phyloP scores from a whole-genome alignment of 2,888 invertebrate genomes.

The Amphipoea lucens region DNA sequence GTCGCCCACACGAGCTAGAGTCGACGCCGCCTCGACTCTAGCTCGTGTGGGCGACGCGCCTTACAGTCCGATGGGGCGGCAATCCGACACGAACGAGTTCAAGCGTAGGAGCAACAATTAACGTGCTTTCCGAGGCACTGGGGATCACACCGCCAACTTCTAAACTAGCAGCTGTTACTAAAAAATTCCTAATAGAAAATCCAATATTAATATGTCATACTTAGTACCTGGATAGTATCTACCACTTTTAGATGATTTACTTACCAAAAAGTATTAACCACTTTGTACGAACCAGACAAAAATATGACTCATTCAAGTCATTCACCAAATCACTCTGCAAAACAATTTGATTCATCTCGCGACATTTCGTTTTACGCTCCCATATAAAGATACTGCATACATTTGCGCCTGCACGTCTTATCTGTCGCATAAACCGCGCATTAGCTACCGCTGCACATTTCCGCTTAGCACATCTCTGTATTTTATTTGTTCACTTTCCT shows the following conservation, averaged over 20 bases:
- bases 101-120: too few species aligned
- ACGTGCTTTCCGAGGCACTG: too few species aligned
- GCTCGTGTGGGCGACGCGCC: too few species aligned
- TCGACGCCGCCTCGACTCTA: too few species aligned
- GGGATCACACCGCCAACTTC: too few species aligned
- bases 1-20: too few species aligned
- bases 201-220: too few species aligned
- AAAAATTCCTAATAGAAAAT: too few species aligned
- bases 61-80: too few species aligned
- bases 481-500: constrained; percentile 82
- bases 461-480: constrained; percentile 78
- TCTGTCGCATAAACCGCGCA: constrained; percentile 85
- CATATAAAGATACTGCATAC: constrained; percentile 81
- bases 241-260: background rate
- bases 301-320: background rate
- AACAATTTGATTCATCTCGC: constrained; percentile 49
- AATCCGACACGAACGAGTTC: too few species aligned
- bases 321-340: constrained; percentile 1
- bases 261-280: background rate
- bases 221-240: background rate
- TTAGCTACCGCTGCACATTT: constrained; percentile 84
- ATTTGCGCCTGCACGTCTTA: constrained; percentile 81
- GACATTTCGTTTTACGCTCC: constrained; percentile 56
- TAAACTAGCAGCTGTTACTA: too few species aligned
- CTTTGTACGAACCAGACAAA: background rate